Conservation (phyloP, 2,888 invertebrate genomes). For the Serrognathus titanus region DNA sequence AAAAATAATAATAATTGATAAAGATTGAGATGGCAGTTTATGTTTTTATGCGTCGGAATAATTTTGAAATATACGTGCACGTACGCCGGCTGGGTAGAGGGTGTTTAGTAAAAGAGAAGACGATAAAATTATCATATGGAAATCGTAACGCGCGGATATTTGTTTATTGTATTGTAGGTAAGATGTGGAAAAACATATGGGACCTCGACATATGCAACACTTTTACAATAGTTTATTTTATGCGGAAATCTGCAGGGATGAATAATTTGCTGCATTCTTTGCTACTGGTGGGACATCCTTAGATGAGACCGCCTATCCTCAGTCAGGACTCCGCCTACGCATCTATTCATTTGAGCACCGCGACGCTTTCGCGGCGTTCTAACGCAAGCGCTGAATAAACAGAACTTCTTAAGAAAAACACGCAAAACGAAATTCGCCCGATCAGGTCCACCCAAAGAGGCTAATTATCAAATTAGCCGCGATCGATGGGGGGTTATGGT, state of each 20-base stretch:
- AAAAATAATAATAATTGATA: not conserved
- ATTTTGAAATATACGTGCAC: not conserved
- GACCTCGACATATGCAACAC: slow-evolving; percentile 34
- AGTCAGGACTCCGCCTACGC: slow-evolving; percentile 45
- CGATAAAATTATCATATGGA: slow-evolving; percentile 11
- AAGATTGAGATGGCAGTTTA: too few relatives aligned
- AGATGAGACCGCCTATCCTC: slow-evolving; percentile 44
- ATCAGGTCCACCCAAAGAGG: too few relatives aligned
- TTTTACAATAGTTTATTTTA: slow-evolving; percentile 38
- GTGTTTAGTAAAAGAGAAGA: not conserved
- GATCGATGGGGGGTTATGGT: too few relatives aligned
- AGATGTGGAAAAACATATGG: slow-evolving; percentile 35
- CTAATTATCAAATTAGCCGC: too few relatives aligned
- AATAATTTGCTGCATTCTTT: slow-evolving; percentile 49
- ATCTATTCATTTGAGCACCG: slow-evolving; percentile 43
- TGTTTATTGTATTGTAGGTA: slow-evolving; percentile 7
- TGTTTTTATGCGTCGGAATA: too few relatives aligned
- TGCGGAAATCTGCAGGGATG: slow-evolving; percentile 48
- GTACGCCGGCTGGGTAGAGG: not conserved
- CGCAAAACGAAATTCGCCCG: too few relatives aligned
- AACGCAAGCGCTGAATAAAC: slow-evolving; percentile 37
- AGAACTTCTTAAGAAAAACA: slow-evolving; percentile 16
- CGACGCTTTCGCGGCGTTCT: slow-evolving; percentile 24
- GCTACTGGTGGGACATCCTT: slow-evolving; percentile 46
- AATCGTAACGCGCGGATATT: not conserved